A percentile compares a stretch with the other conserved stretches of the same genome.
phyloP scores from a whole-genome alignment of 2,888 invertebrate species.

The Autographa pulchrina region DNA sequence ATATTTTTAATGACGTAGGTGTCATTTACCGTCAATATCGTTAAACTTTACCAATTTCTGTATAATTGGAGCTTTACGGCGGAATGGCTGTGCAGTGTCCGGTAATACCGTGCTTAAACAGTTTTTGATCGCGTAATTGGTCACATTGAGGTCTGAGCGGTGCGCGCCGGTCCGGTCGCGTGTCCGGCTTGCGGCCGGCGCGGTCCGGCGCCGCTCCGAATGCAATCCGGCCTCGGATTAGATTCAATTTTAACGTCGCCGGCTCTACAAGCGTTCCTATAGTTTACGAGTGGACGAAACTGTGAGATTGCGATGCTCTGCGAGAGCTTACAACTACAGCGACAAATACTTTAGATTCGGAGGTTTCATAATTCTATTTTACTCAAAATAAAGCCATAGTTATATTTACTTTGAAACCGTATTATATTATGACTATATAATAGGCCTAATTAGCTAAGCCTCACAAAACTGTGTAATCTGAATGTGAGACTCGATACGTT shows the following conservation, averaged over 20 bases:
- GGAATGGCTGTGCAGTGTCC: background rate
- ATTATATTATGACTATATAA: background rate
- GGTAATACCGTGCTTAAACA: background rate
- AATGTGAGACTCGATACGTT: background rate
- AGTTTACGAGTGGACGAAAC: background rate
- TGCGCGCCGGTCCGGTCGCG: background rate
- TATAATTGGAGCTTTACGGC: background rate
- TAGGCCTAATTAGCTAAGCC: too few species aligned
- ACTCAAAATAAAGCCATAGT: background rate
- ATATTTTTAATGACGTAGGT: too few species aligned
- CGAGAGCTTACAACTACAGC: background rate
- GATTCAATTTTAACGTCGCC: constrained; percentile 8
- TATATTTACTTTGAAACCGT: background rate
- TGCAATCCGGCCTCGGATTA: background rate
- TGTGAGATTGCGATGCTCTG: background rate
- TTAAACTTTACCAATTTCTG: background rate
- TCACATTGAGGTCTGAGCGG: background rate
- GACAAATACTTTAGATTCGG: background rate
- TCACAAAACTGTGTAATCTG: too few species aligned
- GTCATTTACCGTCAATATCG: background rate
- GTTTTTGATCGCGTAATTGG: constrained; percentile 5
- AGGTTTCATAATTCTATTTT: background rate
- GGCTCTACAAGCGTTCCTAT: constrained; percentile 3
- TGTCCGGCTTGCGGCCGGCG: constrained; percentile 7
- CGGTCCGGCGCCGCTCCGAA: constrained; percentile 1